Evolutionary conservation across 2,888 invertebrate species (phyloP).

Genomic region (Cremastinae sp.): DNA sequence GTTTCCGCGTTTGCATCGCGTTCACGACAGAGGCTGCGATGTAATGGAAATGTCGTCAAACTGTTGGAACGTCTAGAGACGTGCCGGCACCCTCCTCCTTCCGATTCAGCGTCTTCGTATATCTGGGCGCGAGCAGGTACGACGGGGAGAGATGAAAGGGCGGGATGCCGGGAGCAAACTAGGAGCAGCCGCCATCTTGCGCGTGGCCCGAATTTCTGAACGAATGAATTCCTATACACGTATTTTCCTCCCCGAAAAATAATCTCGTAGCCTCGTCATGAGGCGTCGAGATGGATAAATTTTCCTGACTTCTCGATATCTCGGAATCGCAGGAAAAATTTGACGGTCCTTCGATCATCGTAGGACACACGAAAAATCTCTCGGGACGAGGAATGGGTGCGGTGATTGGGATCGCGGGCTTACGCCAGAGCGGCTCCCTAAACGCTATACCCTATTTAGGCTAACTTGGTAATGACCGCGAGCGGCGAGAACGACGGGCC

Average conservation of each 20-base stretch:
- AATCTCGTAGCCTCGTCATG: no score
- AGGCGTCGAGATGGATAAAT: no score
- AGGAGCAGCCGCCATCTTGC: slow-evolving; percentile 78
- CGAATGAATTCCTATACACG: slow-evolving; percentile 63
- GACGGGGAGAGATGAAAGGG: slow-evolving; percentile 65
- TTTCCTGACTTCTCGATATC: no score
- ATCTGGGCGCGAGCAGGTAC: slow-evolving; percentile 44
- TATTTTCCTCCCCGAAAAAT: background rate
- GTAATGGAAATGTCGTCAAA: slow-evolving; percentile 78
- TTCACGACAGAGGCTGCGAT: no score
- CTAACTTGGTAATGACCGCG: slow-evolving; percentile 78
- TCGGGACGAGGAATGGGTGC: slow-evolving; percentile 25
- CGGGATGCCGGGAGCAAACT: slow-evolving; percentile 76
- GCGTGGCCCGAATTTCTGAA: slow-evolving; percentile 77
- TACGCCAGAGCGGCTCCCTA: slow-evolving; percentile 65
- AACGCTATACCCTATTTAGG: slow-evolving; percentile 78
- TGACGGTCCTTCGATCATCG: no score
- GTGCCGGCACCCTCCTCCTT: no score
- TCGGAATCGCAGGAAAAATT: no score
- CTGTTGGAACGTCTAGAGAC: slow-evolving; percentile 76
- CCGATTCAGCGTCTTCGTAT: slow-evolving; percentile 36
- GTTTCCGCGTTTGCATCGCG: no score
- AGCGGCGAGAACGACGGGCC: slow-evolving; percentile 70
- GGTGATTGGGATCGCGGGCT: slow-evolving; percentile 58
- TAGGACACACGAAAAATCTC: no score